A percentile compares a stretch with the other conserved stretches of the same genome.
phyloP scores from a whole-genome alignment of 2,888 invertebrate genomes.

The Parnassius orleans region DNA sequence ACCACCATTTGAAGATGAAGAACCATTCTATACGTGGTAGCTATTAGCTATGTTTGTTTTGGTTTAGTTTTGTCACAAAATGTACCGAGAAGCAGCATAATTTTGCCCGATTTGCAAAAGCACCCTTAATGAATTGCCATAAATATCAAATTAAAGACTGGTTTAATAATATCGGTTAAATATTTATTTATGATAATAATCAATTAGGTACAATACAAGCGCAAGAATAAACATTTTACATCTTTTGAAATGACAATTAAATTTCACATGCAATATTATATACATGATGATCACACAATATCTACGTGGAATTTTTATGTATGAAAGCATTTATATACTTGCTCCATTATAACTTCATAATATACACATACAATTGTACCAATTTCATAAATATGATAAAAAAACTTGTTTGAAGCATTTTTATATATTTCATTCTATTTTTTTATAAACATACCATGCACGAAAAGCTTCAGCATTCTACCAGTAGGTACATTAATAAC shows the following conservation, averaged over 20 bases:
- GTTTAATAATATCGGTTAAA: constrained; percentile 66
- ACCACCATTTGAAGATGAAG: too few species aligned
- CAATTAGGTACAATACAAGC: constrained; percentile 65
- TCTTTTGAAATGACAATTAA: constrained; percentile 54
- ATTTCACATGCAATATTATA: constrained; percentile 59
- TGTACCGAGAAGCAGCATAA: too few species aligned
- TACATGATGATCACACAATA: constrained; percentile 60
- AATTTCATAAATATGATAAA: constrained; percentile 55
- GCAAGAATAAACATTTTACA: constrained; percentile 66
- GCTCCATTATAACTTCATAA: constrained; percentile 53
- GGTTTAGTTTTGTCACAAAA: too few species aligned
- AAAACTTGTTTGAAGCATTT: constrained; percentile 49
- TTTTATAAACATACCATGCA: constrained; percentile 70
- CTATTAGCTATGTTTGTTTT: too few species aligned
- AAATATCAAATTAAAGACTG: constrained; percentile 39
- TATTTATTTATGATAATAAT: constrained; percentile 74
- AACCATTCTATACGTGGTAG: too few species aligned
- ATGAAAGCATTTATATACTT: constrained; percentile 57
- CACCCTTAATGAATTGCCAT: constrained; percentile 7
- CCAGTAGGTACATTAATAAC: constrained; percentile 56
- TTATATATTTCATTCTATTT: constrained; percentile 54
- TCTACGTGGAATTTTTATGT: constrained; percentile 46
- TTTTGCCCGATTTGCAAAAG: too few species aligned
- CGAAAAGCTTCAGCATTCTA: constrained; percentile 67
- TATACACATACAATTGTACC: constrained; percentile 67